Percentiles rank a stretch among this genome's conserved stretches.
phyloP scores from a whole-genome alignment of 2,797 vertebrate species.

The Parotocinclus haroldoi region DNA sequence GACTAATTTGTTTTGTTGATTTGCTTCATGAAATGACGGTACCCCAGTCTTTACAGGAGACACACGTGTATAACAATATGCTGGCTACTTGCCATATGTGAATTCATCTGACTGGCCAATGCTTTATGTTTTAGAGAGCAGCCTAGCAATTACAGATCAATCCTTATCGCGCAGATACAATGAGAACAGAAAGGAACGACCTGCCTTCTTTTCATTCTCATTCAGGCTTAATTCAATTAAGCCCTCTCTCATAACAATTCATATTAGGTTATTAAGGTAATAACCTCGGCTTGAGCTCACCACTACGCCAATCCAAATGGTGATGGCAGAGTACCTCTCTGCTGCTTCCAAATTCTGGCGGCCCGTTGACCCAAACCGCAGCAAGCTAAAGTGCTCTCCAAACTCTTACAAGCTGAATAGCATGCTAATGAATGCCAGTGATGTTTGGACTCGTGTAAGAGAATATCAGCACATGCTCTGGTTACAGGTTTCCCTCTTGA shows the following conservation, averaged over 20 bases:
- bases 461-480: background rate
- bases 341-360: conserved; percentile 38
- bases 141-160: conserved; percentile 32
- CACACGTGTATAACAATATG: too few relatives aligned
- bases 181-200: conserved; percentile 32
- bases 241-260: conserved; percentile 40
- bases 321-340: conserved; percentile 38
- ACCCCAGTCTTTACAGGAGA: too few relatives aligned
- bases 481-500: background rate
- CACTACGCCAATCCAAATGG: conserved; percentile 43
- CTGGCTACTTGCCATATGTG: background rate
- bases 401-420: conserved; percentile 24
- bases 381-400: conserved; percentile 32
- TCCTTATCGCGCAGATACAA: conserved; percentile 27
- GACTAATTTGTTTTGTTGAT: too few relatives aligned
- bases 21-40: too few relatives aligned
- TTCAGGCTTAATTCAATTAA: conserved; percentile 57
- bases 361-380: conserved; percentile 44
- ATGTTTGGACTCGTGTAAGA: background rate
- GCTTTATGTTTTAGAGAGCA: conserved; percentile 11
- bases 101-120: background rate
- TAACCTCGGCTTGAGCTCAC: conserved; percentile 56
- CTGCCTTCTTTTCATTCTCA: conserved; percentile 47
- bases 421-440: conserved; percentile 26
- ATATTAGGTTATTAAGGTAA: conserved; percentile 52